Conservation (phyloP, 2,888 invertebrate genomes). For the Lordiphosa andalusiaca region DNA sequence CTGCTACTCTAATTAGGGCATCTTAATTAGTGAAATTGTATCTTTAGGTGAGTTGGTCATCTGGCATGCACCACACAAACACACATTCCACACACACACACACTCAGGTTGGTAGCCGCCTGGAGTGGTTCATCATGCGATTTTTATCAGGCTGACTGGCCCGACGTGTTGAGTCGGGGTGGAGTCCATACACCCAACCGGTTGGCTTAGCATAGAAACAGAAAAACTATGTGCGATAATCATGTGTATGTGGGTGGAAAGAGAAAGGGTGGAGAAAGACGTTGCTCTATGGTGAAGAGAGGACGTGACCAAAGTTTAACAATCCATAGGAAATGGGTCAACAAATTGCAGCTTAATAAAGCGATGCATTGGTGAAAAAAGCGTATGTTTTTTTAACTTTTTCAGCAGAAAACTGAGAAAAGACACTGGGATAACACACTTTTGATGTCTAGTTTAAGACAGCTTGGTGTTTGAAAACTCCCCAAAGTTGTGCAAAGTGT, state of each 20-base stretch:
- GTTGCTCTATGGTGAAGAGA: too few relatives aligned
- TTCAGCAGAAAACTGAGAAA: too few relatives aligned
- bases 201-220: too few relatives aligned
- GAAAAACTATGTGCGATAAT: neutral
- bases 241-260: slow-evolving; percentile 8
- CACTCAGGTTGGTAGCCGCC: neutral
- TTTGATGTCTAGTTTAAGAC: too few relatives aligned
- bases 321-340: neutral
- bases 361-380: too few relatives aligned
- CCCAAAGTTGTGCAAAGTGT: too few relatives aligned
- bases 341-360: neutral
- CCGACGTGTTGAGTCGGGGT: neutral
- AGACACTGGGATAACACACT: too few relatives aligned
- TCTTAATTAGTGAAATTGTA: slow-evolving; percentile 7
- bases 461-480: too few relatives aligned
- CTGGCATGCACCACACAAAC: neutral
- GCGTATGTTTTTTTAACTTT: too few relatives aligned
- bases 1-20: slow-evolving; percentile 7
- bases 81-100: neutral
- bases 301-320: slow-evolving; percentile 9
- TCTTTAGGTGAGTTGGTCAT: slow-evolving; percentile 1
- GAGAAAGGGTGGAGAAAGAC: slow-evolving; percentile 3
- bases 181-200: neutral
- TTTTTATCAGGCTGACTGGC: slow-evolving; percentile 1
- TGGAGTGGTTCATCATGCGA: slow-evolving; percentile 1